Base-by-base conservation (phyloP, 2,113 vertebrate species). In the Poicephalus gulielmi region DNA sequence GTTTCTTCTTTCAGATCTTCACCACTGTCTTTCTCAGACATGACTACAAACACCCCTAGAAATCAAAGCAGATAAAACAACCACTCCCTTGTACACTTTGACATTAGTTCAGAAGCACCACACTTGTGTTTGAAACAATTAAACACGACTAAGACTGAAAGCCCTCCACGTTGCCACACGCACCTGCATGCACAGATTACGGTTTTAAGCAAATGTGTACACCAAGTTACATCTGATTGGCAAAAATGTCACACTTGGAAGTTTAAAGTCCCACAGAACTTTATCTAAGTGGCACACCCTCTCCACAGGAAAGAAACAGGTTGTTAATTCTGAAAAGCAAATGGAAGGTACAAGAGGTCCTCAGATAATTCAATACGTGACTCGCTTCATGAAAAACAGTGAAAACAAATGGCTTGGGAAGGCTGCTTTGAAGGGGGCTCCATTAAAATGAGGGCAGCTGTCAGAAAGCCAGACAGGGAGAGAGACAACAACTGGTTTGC, bases 21-120 rank as follows among this genome's bases (percentile, higher is more conserved):
- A 62, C 27, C 9, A 23, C 80, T 84, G 64, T 96, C 96, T 93
- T 94, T 96, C 78, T 97, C 96, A 57, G 98, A 98, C 98, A 98
- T 98, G 96, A 87, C 97, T 97, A 92, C 3, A 3, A 89, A 62
- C 92, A 96, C 83, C 35, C 92, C 47, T 1, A 92, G 62, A 91
- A 94, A 97, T 83, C 37, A 77, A 94, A 63, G 76, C 23, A 71
- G 67, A 47, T 53, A 74, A 83, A 88, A 64, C 13, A 88, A 70
- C 49, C 39, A 8, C 47, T 78, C 60, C 35, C 13, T 62, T 19
- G 31, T 64, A 77, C 44, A 68, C 76, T 59, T 43, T 37, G 28
- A 85, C 50, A n/a, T 71, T 27, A 39, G 43, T 17, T 81, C 73
- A 93, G 22, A 49, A 49, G 37, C 55, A 83, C 27, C 19, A 24